Conservation (phyloP, 1,140 invertebrate species). For the Drosophila takahashii region DNA sequence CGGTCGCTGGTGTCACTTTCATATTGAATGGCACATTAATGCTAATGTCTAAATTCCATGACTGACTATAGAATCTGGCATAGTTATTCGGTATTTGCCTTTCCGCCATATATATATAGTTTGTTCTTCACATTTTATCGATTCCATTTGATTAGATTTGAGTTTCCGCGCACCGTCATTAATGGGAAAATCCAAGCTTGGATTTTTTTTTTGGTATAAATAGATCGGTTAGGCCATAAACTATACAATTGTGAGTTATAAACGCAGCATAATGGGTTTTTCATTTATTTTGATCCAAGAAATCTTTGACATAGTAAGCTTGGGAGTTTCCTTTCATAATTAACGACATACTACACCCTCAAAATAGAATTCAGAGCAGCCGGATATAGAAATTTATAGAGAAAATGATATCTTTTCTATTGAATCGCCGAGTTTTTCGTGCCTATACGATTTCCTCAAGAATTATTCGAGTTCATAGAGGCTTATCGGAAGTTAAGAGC, state of each 20-base stretch:
- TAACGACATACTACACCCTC: not conserved
- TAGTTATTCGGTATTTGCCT: not conserved
- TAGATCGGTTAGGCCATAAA: constrained; percentile 9
- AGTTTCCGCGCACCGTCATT: constrained; percentile 2
- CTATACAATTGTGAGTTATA: constrained; percentile 19
- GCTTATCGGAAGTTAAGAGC: constrained; percentile 4
- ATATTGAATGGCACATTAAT: constrained; percentile 38
- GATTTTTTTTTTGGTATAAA: constrained; percentile 18
- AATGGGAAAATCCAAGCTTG: constrained; percentile 32
- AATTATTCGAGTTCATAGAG: not conserved
- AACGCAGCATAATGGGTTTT: constrained; percentile 2
- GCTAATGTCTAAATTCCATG: constrained; percentile 39
- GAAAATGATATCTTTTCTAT: constrained; percentile 27
- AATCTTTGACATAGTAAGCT: not conserved
- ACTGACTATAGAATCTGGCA: not conserved
- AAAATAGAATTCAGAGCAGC: not conserved
- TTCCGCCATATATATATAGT: not conserved
- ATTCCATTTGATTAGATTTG: constrained; percentile 36
- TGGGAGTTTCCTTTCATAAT: constrained; percentile 1
- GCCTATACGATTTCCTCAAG: constrained; percentile 1
- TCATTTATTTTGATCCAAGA: not conserved
- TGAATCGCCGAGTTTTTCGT: not conserved
- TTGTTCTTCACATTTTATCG: constrained; percentile 30
- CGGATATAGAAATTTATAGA: constrained; percentile 16
- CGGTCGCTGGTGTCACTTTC: constrained; percentile 27